These are phyloP conservation scores for Liparis tanakae DNA, from an alignment of 2,797 vertebrate genomes.

Conservation along the genomic window DNA sequence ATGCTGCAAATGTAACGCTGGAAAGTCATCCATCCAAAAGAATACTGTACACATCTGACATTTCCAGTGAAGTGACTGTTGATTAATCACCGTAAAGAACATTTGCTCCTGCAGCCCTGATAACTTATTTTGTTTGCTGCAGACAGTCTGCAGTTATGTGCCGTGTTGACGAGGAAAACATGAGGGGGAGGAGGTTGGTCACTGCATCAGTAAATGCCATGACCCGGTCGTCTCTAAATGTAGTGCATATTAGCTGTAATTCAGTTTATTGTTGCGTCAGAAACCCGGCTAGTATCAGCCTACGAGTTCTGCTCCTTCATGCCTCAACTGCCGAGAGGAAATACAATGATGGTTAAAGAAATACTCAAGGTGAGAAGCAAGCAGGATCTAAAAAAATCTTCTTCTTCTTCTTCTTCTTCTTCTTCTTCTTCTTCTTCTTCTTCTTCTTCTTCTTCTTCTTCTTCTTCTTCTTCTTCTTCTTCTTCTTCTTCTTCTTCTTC, in stretches of 20 bases:
- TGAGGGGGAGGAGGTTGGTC: constrained; percentile 29
- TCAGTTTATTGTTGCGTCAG: constrained; percentile 35
- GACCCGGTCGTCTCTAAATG: constrained; percentile 54
- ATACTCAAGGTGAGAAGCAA: neutral
- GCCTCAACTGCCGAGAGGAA: constrained; percentile 11
- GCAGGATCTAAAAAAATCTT: neutral
- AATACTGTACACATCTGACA: constrained; percentile 31
- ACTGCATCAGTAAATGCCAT: constrained; percentile 33
- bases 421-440: too few species aligned
- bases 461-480: too few species aligned
- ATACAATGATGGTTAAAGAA: neutral
- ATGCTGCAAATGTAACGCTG: constrained; percentile 15
- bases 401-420: too few species aligned
- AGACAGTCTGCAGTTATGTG: constrained; percentile 43
- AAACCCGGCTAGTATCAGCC: constrained; percentile 32
- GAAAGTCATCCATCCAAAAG: constrained; percentile 29
- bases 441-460: too few species aligned
- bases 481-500: too few species aligned
- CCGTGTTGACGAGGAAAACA: constrained; percentile 59
- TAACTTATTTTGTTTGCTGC: constrained; percentile 39
- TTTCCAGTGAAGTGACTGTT: constrained; percentile 38
- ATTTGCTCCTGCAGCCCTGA: constrained; percentile 17
- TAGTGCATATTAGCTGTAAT: constrained; percentile 45
- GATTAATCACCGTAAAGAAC: constrained; percentile 50
- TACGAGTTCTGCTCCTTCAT: constrained; percentile 17